Evolutionary conservation across 2,113 vertebrate species (phyloP).

Genomic region (Hassar affinis): DNA sequence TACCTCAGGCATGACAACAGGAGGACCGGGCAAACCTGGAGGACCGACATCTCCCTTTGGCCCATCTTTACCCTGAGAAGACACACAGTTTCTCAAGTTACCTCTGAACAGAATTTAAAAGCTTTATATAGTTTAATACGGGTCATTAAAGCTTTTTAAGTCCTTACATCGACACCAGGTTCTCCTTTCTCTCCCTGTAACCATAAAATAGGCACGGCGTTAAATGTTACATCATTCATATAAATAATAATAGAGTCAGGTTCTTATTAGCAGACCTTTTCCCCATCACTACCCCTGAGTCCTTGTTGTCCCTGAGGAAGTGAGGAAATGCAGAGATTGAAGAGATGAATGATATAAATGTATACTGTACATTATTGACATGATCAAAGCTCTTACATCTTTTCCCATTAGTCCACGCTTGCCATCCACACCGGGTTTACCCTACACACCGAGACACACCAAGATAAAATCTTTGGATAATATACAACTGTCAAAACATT

Average conservation of each 20-base stretch:
- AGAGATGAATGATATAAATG: background rate
- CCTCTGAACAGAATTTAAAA: background rate
- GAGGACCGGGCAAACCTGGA: constrained; percentile 72
- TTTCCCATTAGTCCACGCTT: constrained; percentile 73
- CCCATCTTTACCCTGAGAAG: constrained; percentile 69
- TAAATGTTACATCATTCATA: background rate
- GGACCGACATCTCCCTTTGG: constrained; percentile 70
- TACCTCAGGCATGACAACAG: constrained; percentile 71
- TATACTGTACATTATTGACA: too few relatives aligned
- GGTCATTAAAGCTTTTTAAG: background rate
- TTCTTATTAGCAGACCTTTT: constrained; percentile 61
- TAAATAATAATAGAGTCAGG: background rate
- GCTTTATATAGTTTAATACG: background rate
- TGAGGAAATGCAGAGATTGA: background rate
- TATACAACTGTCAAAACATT: background rate
- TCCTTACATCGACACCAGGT: constrained; percentile 66
- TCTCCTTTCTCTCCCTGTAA: constrained; percentile 71
- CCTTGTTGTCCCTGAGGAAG: constrained; percentile 68
- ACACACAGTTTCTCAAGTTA: constrained; percentile 9
- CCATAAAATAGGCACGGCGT: constrained; percentile 39
- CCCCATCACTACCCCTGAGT: constrained; percentile 63
- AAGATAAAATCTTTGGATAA: background rate
- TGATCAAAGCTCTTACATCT: constrained; percentile 62
- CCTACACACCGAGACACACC: constrained; percentile 59
- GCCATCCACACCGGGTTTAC: constrained; percentile 73